A percentile compares a stretch with the other conserved stretches of the same genome.
These are phyloP conservation scores for Ictidomys tridecemlineatus DNA, from an alignment of 2,113 vertebrate genomes.

Conservation along the genomic window DNA sequence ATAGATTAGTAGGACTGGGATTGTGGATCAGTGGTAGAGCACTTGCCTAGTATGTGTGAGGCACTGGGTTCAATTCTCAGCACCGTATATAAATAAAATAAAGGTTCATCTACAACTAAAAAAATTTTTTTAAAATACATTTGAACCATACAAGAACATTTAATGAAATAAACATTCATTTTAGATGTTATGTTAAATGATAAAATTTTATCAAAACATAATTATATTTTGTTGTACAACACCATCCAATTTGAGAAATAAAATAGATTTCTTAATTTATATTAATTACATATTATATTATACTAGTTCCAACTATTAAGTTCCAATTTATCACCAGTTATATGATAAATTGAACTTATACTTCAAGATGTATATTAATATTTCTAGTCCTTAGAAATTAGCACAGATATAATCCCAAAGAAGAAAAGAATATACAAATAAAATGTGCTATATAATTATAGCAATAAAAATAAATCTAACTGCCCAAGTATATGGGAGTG, in stretches of 20 bases:
- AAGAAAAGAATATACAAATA: background rate
- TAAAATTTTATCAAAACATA: background rate
- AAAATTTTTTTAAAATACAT: background rate
- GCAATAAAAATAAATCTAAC: constrained; percentile 27
- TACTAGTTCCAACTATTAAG: background rate
- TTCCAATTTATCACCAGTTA: background rate
- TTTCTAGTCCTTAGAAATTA: constrained; percentile 34
- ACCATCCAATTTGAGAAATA: background rate
- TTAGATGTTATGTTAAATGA: background rate
- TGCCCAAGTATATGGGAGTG: background rate
- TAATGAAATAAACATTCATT: constrained; percentile 19
- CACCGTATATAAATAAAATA: no score
- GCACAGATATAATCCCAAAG: background rate
- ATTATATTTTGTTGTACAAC: background rate
- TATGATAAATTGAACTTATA: background rate
- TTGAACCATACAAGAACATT: background rate
- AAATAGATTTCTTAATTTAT: background rate
- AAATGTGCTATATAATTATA: background rate
- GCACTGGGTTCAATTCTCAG: no score
- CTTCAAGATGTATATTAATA: background rate
- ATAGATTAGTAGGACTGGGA: no score
- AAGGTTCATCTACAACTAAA: no score
- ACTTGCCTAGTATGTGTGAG: no score
- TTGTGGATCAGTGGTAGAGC: no score
- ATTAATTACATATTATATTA: background rate